Conservation (phyloP, 1,140 invertebrate genomes). For the Zaprionus camerounensis region DNA sequence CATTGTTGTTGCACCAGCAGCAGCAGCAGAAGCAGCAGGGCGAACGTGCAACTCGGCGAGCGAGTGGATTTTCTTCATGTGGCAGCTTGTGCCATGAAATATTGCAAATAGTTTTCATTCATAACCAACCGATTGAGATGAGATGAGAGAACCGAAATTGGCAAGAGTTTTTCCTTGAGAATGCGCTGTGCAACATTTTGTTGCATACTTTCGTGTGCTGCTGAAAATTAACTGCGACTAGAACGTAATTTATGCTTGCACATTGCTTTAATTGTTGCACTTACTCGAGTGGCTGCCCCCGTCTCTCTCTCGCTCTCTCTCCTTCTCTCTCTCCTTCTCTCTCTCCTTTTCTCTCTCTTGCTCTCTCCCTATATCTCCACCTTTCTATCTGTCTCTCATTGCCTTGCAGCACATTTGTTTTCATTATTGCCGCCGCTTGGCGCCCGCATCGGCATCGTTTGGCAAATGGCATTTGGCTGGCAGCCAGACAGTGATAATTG, state of each 20-base stretch:
- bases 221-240: slow-evolving; percentile 33
- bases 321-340: background rate
- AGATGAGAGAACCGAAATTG: slow-evolving; percentile 32
- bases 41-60: slow-evolving; percentile 33
- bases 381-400: slow-evolving; percentile 29
- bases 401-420: slow-evolving; percentile 44
- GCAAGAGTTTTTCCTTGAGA: slow-evolving; percentile 24
- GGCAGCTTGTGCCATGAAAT: slow-evolving; percentile 70
- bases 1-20: slow-evolving; percentile 75
- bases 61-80: slow-evolving; percentile 73
- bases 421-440: slow-evolving; percentile 56
- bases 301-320: background rate
- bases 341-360: background rate
- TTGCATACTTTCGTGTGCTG: slow-evolving; percentile 9
- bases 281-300: slow-evolving; percentile 10
- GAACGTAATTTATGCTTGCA: slow-evolving; percentile 55
- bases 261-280: slow-evolving; percentile 35
- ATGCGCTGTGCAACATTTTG: slow-evolving; percentile 3
- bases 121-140: slow-evolving; percentile 64
- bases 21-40: slow-evolving; percentile 28
- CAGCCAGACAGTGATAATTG: slow-evolving; percentile 62
- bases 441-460: slow-evolving; percentile 38
- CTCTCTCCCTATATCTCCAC: slow-evolving; percentile 21
- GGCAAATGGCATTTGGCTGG: slow-evolving; percentile 40
- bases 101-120: slow-evolving; percentile 82